Evolutionary conservation across 1,140 invertebrate genomes (phyloP).

Genomic region (Idris sp.): DNA sequence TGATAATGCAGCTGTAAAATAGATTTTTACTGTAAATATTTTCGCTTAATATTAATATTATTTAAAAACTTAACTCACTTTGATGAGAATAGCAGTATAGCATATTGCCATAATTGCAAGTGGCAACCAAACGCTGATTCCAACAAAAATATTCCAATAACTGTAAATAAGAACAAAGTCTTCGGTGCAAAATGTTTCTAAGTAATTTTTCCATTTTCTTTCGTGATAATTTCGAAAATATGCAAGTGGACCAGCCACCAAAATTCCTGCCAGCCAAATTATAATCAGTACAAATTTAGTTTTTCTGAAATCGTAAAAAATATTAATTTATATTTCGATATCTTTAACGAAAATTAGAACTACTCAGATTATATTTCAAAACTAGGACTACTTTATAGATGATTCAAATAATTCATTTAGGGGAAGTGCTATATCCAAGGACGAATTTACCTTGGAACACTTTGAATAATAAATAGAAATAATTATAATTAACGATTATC

Average conservation of each 20-base stretch:
- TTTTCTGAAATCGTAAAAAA: constrained; percentile 58
- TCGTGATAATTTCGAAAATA: constrained; percentile 83
- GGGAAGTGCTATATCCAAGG: no score
- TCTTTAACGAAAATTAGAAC: no score
- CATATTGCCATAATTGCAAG: constrained; percentile 83
- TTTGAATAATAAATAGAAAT: no score
- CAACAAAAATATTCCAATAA: constrained; percentile 86
- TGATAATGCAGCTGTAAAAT: constrained; percentile 79
- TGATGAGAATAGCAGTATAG: constrained; percentile 82
- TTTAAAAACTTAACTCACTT: no score
- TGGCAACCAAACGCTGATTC: constrained; percentile 85
- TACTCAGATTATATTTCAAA: no score
- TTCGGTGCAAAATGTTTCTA: constrained; percentile 85
- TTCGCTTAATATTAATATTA: no score
- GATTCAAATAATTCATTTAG: no score
- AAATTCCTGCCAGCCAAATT: constrained; percentile 83
- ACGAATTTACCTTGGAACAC: no score
- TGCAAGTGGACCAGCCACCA: constrained; percentile 82
- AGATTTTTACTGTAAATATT: no score
- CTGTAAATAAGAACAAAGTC: constrained; percentile 80
- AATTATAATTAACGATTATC: no score
- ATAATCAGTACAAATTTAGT: constrained; percentile 81
- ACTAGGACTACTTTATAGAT: no score
- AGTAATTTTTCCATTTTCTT: constrained; percentile 84
- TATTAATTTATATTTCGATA: no score